Evolutionary conservation across 2,888 invertebrate genomes (phyloP), one percentile per base, ranked within the genome.

Genomic region (Cylindroiulus punctatus): DNA sequence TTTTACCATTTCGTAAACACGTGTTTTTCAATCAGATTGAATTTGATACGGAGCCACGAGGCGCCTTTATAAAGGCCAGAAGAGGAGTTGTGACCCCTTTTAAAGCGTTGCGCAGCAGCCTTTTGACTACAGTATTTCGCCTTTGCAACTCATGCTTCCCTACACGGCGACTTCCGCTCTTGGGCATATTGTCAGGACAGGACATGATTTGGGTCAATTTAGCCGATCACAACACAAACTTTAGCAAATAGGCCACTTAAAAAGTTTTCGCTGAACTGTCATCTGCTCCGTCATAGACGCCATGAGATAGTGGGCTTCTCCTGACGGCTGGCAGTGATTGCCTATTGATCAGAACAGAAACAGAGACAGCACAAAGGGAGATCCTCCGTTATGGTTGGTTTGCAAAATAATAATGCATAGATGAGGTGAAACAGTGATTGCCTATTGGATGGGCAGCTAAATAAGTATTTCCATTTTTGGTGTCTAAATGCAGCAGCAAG

Each of bases 11-110:
- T 76, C 22, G 76, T 76, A 76, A 76, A 76, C 76, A 76, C 76
- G 76, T 76, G 76, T 76, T 76, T 76, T 76, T 76, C 76, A 76
- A 76, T 76, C 76, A 76, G 76, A 76, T 76, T 76, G 76, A 76
- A 76, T 76, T 76, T 76, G 76, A 76, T 76, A 76, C 76, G 76
- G 76, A 76, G 76, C 76, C 76, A 76, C 76, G 76, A 76, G 76
- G 76, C 30, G 76, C 76, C 22, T 76, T 76, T 76, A 14, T 76
- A 76, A 76, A 76, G 76, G 76, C 76, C 76, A 76, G 30, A 76
- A 76, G 76, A 76, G 76, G 76, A 76, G 76, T 30, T 76, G 30
- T 76, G 76, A 76, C 76, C 76, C 76, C 76, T 76, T 76, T 76
- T 76, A 76, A 76, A 76, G 22, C 76, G 76, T 30, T 14, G 17